Conservation (phyloP, 2,888 invertebrate genomes). For the Anoncus sp. region DNA sequence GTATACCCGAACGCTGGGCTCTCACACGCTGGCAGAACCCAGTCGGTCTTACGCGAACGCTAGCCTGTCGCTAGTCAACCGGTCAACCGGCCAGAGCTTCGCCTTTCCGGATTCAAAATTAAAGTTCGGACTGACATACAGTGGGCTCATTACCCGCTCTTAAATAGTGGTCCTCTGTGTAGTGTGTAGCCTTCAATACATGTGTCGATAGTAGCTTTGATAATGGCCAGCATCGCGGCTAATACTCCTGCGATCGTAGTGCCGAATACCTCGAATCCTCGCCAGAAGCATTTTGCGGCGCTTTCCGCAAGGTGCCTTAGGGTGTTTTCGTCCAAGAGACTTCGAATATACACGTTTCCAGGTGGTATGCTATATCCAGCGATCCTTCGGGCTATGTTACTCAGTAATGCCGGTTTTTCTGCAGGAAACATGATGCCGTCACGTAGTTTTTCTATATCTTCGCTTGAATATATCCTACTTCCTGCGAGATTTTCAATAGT, state of each 20-base stretch:
- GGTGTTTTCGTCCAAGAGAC: slow-evolving; percentile 52
- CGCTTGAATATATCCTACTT: background rate
- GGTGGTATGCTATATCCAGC: slow-evolving; percentile 5
- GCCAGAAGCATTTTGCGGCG: slow-evolving; percentile 3
- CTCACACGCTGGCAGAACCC: too few relatives aligned
- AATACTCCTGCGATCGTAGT: slow-evolving; percentile 11
- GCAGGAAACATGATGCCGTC: slow-evolving; percentile 57
- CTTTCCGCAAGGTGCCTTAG: slow-evolving; percentile 45
- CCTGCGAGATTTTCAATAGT: background rate
- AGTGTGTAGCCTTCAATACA: background rate
- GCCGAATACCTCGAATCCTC: slow-evolving; percentile 15
- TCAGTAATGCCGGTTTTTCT: slow-evolving; percentile 42
- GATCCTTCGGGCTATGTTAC: slow-evolving; percentile 40
- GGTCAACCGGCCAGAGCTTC: too few relatives aligned
- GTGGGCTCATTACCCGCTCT: too few relatives aligned
- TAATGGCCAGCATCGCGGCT: background rate
- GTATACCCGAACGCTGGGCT: too few relatives aligned
- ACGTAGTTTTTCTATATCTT: background rate
- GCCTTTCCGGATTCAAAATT: too few relatives aligned
- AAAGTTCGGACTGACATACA: too few relatives aligned
- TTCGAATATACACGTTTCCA: slow-evolving; percentile 5
- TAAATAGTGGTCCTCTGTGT: background rate
- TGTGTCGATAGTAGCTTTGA: background rate
- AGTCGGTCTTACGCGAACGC: too few relatives aligned
- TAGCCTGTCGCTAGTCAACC: too few relatives aligned